These are phyloP conservation scores for Dermochelys coriacea DNA, from an alignment of 2,797 vertebrate genomes.

Conservation along the genomic window DNA sequence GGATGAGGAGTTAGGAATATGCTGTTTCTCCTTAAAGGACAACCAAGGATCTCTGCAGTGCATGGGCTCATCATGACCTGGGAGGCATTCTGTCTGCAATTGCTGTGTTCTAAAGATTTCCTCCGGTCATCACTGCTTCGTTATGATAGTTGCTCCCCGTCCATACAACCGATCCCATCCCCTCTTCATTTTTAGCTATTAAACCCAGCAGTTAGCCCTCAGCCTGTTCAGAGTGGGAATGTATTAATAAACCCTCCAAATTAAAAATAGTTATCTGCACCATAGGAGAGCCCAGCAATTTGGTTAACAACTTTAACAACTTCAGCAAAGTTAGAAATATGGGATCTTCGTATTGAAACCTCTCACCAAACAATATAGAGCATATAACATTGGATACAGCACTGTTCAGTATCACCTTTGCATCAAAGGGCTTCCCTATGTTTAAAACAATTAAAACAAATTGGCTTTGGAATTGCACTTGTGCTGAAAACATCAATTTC, in stretches of 20 bases:
- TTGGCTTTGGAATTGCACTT: not conserved
- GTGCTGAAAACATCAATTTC: fast-evolving
- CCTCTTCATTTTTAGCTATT: not conserved
- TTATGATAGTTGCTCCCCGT: not conserved
- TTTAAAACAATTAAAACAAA: conserved; percentile 38
- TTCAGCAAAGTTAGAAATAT: conserved; percentile 68
- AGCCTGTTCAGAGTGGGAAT: not conserved
- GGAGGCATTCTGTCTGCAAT: not conserved
- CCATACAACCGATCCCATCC: not conserved
- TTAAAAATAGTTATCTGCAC: conserved; percentile 68
- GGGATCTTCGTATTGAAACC: conserved; percentile 77
- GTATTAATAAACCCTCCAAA: not conserved
- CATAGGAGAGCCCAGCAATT: conserved; percentile 69
- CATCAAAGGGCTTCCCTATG: conserved; percentile 73
- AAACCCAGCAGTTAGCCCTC: not conserved
- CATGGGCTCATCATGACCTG: not conserved
- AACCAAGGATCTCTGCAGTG: not conserved
- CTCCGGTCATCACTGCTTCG: not conserved
- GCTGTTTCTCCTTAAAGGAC: not conserved
- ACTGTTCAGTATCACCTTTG: conserved; percentile 67
- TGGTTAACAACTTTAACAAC: conserved; percentile 71
- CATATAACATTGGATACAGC: conserved; percentile 78
- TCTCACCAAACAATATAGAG: conserved; percentile 78
- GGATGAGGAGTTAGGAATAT: not conserved
- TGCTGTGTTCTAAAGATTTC: not conserved